Conservation (phyloP, 2,888 invertebrate genomes). For the Drosophila aldrichi region DNA sequence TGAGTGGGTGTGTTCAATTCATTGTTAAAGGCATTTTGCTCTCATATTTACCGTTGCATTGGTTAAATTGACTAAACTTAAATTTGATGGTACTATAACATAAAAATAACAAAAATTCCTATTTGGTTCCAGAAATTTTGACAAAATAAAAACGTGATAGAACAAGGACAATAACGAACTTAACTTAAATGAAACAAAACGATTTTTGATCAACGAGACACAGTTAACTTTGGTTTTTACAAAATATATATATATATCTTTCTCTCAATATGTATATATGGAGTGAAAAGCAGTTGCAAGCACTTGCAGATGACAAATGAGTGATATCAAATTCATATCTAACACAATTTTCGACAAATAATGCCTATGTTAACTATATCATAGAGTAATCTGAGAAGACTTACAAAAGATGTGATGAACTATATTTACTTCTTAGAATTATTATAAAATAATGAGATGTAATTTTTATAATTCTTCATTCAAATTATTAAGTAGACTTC, state of each 20-base stretch:
- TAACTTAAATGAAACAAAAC: background rate
- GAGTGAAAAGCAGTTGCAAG: background rate
- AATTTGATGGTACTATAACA: constrained; percentile 31
- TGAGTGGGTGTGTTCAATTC: background rate
- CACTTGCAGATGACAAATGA: background rate
- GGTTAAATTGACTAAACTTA: constrained; percentile 19
- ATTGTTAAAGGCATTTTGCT: background rate
- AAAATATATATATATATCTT: background rate
- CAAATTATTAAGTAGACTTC: too few species aligned
- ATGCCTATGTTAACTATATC: constrained; percentile 9
- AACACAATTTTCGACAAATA: background rate
- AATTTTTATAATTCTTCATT: too few species aligned
- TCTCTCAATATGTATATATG: background rate
- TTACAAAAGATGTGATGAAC: too few species aligned
- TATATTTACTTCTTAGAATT: too few species aligned
- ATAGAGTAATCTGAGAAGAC: background rate
- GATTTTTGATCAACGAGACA: background rate
- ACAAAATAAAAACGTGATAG: constrained; percentile 22
- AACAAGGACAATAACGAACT: constrained; percentile 14
- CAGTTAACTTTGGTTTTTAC: constrained; percentile 7
- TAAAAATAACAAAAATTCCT: constrained; percentile 32
- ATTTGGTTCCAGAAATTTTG: constrained; percentile 40
- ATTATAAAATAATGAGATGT: too few species aligned
- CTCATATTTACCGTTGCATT: constrained; percentile 35
- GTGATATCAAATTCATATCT: background rate